These are phyloP conservation scores for Paratilapia polleni DNA, from an alignment of 2,113 vertebrate species.

Conservation along the genomic window DNA sequence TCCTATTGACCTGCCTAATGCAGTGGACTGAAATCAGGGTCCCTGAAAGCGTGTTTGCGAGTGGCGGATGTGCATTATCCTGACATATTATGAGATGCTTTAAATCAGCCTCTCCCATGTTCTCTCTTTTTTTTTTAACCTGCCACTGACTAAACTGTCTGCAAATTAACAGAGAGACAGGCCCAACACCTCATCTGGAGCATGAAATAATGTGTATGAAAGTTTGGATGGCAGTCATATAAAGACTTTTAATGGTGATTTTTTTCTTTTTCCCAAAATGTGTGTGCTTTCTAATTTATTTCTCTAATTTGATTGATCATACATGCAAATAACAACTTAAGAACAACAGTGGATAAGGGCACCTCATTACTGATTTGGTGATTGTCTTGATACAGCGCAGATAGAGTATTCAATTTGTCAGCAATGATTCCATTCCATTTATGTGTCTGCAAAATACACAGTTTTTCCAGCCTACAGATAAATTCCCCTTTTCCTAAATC, in stretches of 20 bases:
- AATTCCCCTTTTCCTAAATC: neutral
- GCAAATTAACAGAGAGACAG: neutral
- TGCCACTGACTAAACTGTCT: neutral
- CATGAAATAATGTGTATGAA: neutral
- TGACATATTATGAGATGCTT: slow-evolving; percentile 11
- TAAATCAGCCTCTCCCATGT: neutral
- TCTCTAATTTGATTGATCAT: neutral
- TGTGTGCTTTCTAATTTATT: too few species aligned
- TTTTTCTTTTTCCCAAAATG: neutral
- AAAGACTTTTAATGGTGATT: neutral
- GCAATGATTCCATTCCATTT: neutral
- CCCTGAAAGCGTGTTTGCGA: slow-evolving; percentile 32
- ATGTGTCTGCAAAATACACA: neutral
- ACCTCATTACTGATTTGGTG: neutral
- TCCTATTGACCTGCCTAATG: slow-evolving; percentile 60
- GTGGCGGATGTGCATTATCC: slow-evolving; percentile 20
- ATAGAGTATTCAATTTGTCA: neutral
- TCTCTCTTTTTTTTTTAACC: neutral
- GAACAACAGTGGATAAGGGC: neutral
- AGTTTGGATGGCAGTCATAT: neutral
- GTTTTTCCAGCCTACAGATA: neutral
- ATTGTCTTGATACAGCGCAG: neutral
- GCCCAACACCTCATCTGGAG: neutral
- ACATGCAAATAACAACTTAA: neutral
- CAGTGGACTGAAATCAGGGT: slow-evolving; percentile 28